Evolutionary conservation across 2,113 vertebrate species (phyloP), one percentile per base, ranked within the genome.

Genomic region (Lates calcarifer): DNA sequence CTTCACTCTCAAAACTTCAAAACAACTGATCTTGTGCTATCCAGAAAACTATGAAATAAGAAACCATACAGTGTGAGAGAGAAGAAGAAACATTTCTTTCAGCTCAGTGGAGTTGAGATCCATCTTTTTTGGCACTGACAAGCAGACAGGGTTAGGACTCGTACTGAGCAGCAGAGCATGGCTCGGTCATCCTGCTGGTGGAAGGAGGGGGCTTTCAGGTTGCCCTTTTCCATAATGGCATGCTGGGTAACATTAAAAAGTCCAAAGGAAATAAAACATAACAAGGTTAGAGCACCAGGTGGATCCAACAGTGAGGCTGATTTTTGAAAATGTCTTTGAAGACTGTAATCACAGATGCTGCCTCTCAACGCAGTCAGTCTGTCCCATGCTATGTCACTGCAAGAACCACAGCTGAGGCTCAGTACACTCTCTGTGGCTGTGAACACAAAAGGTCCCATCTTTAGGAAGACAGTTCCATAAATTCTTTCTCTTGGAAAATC

Each of bases 321-420:
- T 84, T 80, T 87, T 83, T 73, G 39, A 85, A 87, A 89, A 82
- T 20, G 26, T 73, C 75, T 92, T 90, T 92, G 84, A 89, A 88
- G 67, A 67, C 77, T 7, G 45, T 79, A 75, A 89, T 90, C 72
- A 83, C 77, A 84, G 75, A 72, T 67, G 55, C 53, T 83, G 64
- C 76, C 65, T 77, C 77, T 90, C 35, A 39, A n/a, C 47, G 18
- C 69, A 82, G 62, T 76, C 79, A 85, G 58, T 87, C 85, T 78
- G 82, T 69, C 56, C 55, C 72, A 74, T 61, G 55, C 79, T 53
- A 51, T 71, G 71, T 75, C 61, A 71, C 56, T 49, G 55, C 29
- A 49, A 67, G 33, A 86, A 31, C 14, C 73, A 20, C 39, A 74
- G 60, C 72, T 60, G 28, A 80, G 60, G 63, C 61, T 69, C 17